phyloP scores from a whole-genome alignment of 2,888 invertebrate genomes.

The Tipula confusa region DNA sequence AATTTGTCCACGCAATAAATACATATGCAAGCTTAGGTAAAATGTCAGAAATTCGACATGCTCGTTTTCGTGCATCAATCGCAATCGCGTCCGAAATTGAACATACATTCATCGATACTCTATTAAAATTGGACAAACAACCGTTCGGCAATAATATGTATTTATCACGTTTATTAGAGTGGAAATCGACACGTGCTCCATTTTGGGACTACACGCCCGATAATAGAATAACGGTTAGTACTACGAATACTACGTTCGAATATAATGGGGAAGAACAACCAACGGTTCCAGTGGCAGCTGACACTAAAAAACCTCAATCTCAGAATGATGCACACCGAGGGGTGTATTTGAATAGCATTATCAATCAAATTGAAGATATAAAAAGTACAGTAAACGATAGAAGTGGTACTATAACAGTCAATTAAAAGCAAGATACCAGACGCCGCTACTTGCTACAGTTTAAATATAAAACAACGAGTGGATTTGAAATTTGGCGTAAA shows the following conservation, averaged over 20 bases:
- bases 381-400: too few species aligned
- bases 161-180: background rate
- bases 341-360: background rate
- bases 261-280: background rate
- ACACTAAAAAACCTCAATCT: background rate
- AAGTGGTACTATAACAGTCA: too few species aligned
- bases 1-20: conserved; percentile 31
- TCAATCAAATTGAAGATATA: conserved; percentile 12
- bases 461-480: too few species aligned
- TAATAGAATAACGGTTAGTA: background rate
- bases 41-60: conserved; percentile 28
- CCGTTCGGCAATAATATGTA: background rate
- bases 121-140: conserved; percentile 29
- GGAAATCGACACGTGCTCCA: conserved; percentile 32
- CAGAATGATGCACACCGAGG: background rate
- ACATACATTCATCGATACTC: background rate
- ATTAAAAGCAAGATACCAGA: too few species aligned
- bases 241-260: background rate
- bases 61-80: conserved; percentile 33
- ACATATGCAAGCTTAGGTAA: conserved; percentile 31
- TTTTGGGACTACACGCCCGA: conserved; percentile 32
- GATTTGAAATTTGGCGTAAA: too few species aligned
- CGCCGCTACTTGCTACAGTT: too few species aligned
- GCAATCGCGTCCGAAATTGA: conserved; percentile 31
- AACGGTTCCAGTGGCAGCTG: background rate